Percentiles rank a stretch among this genome's conserved stretches.
Conservation (phyloP, 2,797 vertebrate genomes). For the Rachycentron canadum region DNA sequence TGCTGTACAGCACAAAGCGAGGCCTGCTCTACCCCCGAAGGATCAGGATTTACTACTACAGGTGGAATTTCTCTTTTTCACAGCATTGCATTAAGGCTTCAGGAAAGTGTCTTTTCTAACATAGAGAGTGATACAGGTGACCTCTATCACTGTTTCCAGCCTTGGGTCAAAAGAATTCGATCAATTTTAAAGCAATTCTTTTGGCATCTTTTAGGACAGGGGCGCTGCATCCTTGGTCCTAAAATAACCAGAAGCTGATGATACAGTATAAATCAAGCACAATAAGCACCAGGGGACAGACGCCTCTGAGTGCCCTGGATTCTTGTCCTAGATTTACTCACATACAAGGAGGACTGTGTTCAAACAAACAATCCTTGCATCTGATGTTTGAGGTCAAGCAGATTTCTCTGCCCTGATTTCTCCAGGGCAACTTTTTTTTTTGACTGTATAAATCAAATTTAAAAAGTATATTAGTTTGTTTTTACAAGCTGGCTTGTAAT, state of each 20-base stretch:
- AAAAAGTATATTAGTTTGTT: background rate
- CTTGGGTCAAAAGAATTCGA: slow-evolving; percentile 2
- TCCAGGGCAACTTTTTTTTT: slow-evolving; percentile 14
- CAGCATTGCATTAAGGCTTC: background rate
- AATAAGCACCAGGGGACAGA: slow-evolving; percentile 73
- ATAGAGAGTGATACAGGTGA: background rate
- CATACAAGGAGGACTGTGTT: slow-evolving; percentile 54
- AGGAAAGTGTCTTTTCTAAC: background rate
- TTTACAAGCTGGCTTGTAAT: slow-evolving; percentile 25
- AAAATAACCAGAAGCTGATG: slow-evolving; percentile 74
- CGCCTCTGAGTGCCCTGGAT: slow-evolving; percentile 79
- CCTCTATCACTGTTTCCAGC: background rate
- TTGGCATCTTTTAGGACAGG: slow-evolving; percentile 51
- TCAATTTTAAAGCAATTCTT: slow-evolving; percentile 31
- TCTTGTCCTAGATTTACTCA: slow-evolving; percentile 79
- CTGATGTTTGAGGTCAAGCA: slow-evolving; percentile 53
- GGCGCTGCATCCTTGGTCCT: slow-evolving; percentile 56
- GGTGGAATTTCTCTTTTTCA: background rate
- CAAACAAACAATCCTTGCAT: slow-evolving; percentile 66
- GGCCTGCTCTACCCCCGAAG: slow-evolving; percentile 6
- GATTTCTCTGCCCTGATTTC: slow-evolving; percentile 14
- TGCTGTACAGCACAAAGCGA: background rate
- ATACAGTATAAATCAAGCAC: slow-evolving; percentile 79
- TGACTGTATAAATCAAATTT: slow-evolving; percentile 1
- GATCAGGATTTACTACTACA: background rate